Conservation (phyloP, 2,797 vertebrate genomes). For the Trichosurus vulpecula region DNA sequence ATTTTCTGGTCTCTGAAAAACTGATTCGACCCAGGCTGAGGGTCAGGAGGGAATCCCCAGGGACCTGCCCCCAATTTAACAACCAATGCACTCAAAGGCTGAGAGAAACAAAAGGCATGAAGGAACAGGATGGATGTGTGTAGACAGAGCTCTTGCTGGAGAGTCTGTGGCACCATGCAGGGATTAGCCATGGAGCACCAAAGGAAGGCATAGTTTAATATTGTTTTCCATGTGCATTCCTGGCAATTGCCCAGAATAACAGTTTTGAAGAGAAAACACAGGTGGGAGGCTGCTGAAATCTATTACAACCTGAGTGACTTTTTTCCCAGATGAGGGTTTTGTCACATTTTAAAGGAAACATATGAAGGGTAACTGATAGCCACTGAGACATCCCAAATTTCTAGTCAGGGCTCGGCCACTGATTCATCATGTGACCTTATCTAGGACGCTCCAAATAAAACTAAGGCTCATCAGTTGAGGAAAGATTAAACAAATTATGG, state of each 20-base stretch:
- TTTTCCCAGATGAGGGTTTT: background rate
- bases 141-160: background rate
- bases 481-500: background rate
- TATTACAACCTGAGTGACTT: background rate
- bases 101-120: background rate
- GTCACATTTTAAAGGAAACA: background rate
- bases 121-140: background rate
- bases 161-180: background rate
- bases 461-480: background rate
- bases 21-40: background rate
- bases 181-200: background rate
- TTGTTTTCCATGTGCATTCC: background rate
- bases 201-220: background rate
- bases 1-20: constrained; percentile 60
- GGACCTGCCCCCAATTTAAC: background rate
- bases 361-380: constrained; percentile 1
- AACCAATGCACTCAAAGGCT: background rate
- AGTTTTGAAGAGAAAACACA: background rate
- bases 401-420: background rate
- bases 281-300: background rate
- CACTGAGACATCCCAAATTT: background rate
- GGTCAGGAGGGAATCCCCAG: background rate
- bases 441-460: background rate
- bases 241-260: background rate
- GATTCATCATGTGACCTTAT: background rate